Evolutionary conservation across 2,888 invertebrate species (phyloP), one percentile per base, ranked within the genome.

Genomic region (Syritta pipiens): DNA sequence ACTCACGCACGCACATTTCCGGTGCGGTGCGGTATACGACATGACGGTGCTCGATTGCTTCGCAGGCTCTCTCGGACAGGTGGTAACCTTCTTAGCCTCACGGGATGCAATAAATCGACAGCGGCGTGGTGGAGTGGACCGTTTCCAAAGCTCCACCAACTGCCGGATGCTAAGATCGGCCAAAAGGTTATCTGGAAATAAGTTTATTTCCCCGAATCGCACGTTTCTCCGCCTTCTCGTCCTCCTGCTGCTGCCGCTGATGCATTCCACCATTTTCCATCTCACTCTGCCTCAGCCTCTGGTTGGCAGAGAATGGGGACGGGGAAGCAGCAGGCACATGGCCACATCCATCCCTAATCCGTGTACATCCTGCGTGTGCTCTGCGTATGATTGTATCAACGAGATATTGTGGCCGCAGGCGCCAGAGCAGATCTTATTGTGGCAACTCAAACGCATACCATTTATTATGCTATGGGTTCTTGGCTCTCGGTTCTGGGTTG

Each of bases 61-160:
- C 28, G n/a, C 44, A 46, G 37, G 35, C 26, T 30, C 55, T 62
- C 37, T 48, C 12, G 28, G 72, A 62, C 79, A 79, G 79, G 79
- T 79, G 79, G 62, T 72, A 46, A 67, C 60, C 30, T 5, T 65
- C 49, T 3, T 12, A 53, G 67, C 79, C 60, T 72, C 30, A 62
- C 79, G 72, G 79, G 79, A 79, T 79, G 79, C 35, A 72, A 79
- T 79, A 79, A 79, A 79, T 79, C 44, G n/a, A n/a, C 60, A 79
- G 42, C 67, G 62, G 20, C 53, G 49, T 69, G 57, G 14, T 49
- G 67, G 72, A 67, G 72, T 49, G 42, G 46, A 79, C 67, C 72
- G 72, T 67, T 79, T n/a, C n/a, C n/a, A 72, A 79, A 79, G 79
- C 79, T 79, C 62, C n/a, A n/a, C n/a, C 79, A 79, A 79, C 79